Conservation (phyloP, 2,888 invertebrate genomes). For the Dynastes tityus region DNA sequence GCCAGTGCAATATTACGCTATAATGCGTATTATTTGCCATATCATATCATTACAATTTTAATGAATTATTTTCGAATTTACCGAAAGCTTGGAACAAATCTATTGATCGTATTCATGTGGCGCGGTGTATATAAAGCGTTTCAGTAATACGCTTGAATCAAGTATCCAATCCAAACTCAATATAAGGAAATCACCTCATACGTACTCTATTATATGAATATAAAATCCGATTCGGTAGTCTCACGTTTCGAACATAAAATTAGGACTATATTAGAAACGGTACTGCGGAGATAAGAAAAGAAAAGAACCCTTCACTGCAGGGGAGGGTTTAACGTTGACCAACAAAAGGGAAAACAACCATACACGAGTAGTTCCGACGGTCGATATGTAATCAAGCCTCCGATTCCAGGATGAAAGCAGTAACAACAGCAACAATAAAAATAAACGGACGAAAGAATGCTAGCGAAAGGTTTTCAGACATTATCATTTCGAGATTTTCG, state of each 20-base stretch:
- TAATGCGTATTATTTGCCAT: too few relatives aligned
- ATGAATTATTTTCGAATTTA: too few relatives aligned
- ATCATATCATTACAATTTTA: too few relatives aligned
- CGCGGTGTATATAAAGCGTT: too few relatives aligned
- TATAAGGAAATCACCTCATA: too few relatives aligned
- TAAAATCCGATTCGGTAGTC: not conserved
- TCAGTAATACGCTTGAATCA: too few relatives aligned
- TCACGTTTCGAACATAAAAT: slow-evolving; percentile 5
- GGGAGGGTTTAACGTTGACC: not conserved
- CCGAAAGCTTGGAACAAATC: too few relatives aligned
- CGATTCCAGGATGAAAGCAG: slow-evolving; percentile 26
- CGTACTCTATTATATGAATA: not conserved
- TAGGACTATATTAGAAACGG: not conserved
- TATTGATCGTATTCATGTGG: too few relatives aligned
- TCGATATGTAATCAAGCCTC: slow-evolving; percentile 35
- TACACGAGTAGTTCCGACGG: not conserved
- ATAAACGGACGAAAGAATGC: slow-evolving; percentile 12
- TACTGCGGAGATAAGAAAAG: not conserved
- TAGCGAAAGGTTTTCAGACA: slow-evolving; percentile 8
- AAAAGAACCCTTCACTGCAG: not conserved
- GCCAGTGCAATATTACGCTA: too few relatives aligned
- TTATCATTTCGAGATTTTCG: slow-evolving; percentile 37
- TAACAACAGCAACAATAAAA: slow-evolving; percentile 24
- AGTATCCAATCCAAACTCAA: too few relatives aligned
- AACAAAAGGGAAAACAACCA: slow-evolving; percentile 12